phyloP scores from a whole-genome alignment of 2,113 vertebrate genomes.

The Odobenus rosmarus region DNA sequence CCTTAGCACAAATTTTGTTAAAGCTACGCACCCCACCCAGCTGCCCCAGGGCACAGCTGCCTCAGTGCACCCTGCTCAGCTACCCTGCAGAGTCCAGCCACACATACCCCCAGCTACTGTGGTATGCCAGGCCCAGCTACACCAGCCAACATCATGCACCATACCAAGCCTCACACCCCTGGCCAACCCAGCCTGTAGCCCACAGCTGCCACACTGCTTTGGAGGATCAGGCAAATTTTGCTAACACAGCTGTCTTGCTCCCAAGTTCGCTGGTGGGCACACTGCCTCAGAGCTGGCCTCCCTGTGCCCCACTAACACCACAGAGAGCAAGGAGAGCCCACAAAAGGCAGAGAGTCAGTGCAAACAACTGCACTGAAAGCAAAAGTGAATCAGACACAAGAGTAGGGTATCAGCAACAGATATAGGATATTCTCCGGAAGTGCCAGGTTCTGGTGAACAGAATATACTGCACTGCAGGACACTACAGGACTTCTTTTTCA shows the following conservation, averaged over 20 bases:
- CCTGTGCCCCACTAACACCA: not conserved
- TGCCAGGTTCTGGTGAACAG: not conserved
- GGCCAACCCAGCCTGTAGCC: not conserved
- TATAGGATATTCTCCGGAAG: not conserved
- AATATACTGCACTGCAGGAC: not conserved
- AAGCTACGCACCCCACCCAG: not conserved
- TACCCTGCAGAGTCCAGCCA: not conserved
- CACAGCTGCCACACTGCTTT: not conserved
- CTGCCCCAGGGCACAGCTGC: not conserved
- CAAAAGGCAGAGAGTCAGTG: not conserved
- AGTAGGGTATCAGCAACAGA: not conserved
- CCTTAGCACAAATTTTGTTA: not conserved
- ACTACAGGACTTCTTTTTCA: not conserved
- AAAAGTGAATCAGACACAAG: not conserved
- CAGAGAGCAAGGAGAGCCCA: not conserved
- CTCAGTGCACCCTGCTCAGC: not conserved
- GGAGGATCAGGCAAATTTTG: not conserved
- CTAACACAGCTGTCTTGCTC: not conserved
- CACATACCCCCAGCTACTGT: not conserved
- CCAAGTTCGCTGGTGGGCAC: not conserved
- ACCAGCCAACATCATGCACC: not conserved
- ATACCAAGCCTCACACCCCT: not conserved
- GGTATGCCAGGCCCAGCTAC: not conserved
- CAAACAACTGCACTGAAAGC: not conserved
- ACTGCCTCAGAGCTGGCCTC: not conserved